Conservation (phyloP, 1,140 invertebrate species). For the Colletes gigas region DNA sequence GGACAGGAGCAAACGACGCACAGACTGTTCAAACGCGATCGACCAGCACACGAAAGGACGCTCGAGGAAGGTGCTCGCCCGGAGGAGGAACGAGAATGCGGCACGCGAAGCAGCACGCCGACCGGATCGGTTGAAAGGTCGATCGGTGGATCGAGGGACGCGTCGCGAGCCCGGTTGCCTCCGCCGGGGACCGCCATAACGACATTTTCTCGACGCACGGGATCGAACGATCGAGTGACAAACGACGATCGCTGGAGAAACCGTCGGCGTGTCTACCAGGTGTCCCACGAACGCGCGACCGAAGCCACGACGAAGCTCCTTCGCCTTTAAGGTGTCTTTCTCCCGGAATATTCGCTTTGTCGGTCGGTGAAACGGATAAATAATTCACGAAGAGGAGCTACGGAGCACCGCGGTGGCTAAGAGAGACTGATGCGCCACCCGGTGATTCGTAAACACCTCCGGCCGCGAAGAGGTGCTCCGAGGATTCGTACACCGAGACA, state of each 20-base stretch:
- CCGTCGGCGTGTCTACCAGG: neutral
- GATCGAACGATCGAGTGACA: neutral
- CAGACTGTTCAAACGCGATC: too few species aligned
- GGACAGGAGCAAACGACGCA: too few species aligned
- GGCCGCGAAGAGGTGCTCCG: neutral
- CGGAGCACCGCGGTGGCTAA: neutral
- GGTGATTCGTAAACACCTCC: neutral
- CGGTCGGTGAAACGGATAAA: neutral
- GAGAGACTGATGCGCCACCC: neutral
- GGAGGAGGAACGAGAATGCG: too few species aligned
- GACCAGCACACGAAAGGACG: too few species aligned
- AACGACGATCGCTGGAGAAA: neutral
- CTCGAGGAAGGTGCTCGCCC: too few species aligned
- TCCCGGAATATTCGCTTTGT: too few species aligned
- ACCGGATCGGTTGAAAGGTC: constrained; percentile 5
- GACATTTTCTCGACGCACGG: constrained; percentile 18
- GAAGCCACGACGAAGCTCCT: too few species aligned
- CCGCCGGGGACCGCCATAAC: constrained; percentile 18
- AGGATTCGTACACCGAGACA: neutral
- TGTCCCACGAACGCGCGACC: neutral
- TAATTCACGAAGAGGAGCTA: neutral
- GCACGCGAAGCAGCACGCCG: neutral
- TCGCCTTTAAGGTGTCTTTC: too few species aligned
- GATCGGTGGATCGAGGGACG: neutral
- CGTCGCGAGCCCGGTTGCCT: constrained; percentile 15